Conservation (phyloP, 2,888 invertebrate species). For the Limnephilus rhombicus region DNA sequence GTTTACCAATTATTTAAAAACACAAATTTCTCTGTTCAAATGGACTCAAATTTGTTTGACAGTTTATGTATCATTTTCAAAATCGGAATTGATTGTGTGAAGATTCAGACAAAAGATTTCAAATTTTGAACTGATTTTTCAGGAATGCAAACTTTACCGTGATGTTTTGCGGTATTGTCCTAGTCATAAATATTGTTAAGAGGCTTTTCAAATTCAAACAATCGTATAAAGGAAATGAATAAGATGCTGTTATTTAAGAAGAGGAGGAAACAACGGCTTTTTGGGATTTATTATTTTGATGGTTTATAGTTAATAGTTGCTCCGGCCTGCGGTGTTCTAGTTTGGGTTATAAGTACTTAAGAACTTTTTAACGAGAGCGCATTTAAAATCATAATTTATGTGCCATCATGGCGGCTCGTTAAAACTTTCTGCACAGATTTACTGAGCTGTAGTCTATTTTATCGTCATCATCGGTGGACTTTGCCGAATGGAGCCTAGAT, state of each 20-base stretch:
- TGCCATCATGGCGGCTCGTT: not conserved
- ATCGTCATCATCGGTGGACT: too few species aligned
- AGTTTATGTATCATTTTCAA: too few species aligned
- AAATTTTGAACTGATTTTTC: too few species aligned
- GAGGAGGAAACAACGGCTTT: not conserved
- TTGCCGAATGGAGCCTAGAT: too few species aligned
- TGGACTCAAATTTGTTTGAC: too few species aligned
- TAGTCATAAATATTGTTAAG: not conserved
- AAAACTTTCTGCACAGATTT: not conserved
- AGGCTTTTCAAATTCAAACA: not conserved
- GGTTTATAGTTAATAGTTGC: not conserved
- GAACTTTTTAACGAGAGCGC: not conserved
- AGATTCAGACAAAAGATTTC: too few species aligned
- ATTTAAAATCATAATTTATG: conserved; percentile 1
- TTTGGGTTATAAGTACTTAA: not conserved
- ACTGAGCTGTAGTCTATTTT: not conserved
- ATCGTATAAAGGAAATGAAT: not conserved
- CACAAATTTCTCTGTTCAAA: too few species aligned
- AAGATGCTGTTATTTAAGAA: not conserved
- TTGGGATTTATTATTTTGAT: not conserved
- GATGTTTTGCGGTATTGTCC: too few species aligned
- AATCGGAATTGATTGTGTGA: too few species aligned
- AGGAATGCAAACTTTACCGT: too few species aligned
- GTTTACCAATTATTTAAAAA: too few species aligned
- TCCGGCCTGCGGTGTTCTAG: not conserved